Evolutionary conservation across 2,888 invertebrate species (phyloP), one percentile per base, ranked within the genome.

Genomic region (Campoplex nolae): DNA sequence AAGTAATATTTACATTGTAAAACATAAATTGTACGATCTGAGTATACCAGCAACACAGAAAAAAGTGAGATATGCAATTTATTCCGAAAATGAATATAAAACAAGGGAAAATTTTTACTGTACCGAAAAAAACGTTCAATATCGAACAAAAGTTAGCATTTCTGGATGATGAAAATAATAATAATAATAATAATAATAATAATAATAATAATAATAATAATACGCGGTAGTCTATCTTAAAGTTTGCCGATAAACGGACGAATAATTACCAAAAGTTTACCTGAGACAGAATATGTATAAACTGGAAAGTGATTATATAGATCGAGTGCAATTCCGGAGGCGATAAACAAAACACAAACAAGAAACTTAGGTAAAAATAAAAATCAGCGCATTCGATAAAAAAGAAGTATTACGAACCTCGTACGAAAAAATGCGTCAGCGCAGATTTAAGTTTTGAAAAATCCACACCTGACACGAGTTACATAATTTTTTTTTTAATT

Each of bases 401-500:
- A 54, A 16, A n/a, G n/a, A 54, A 54, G 45, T 23, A 23, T 23
- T 23, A 70, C 76, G 65, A 76, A 76, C 76, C 76, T 76, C 65
- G 62, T 48, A 51, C 23, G 38, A 42, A 45, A 70, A 42, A 45
- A 70, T 68, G 42, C 70, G 45, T 70, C 70, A 48, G 42, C 45
- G 23, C 42, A 45, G 42, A n/a, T 70, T 70, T 38, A 45, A 45
- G 23, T 70, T 65, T 65, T 32, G 23, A 42, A 28, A 54, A 56
- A 58, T 32, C 16, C 70, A 45, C 70, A 70, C 79, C 45, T 48
- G 79, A 56, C 58, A 42, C 45, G 7, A 45, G 79, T 79, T 79
- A 79, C 79, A 79, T 79, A 58, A 79, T 71, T 70, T 23, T 58
- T 71, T 45, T 58, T 23, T 45, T 54, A 18, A 11, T 74, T 32